Evolutionary conservation across 1,140 invertebrate genomes (phyloP), one percentile per base, ranked within the genome.

Genomic region (Steinernema feltiae): DNA sequence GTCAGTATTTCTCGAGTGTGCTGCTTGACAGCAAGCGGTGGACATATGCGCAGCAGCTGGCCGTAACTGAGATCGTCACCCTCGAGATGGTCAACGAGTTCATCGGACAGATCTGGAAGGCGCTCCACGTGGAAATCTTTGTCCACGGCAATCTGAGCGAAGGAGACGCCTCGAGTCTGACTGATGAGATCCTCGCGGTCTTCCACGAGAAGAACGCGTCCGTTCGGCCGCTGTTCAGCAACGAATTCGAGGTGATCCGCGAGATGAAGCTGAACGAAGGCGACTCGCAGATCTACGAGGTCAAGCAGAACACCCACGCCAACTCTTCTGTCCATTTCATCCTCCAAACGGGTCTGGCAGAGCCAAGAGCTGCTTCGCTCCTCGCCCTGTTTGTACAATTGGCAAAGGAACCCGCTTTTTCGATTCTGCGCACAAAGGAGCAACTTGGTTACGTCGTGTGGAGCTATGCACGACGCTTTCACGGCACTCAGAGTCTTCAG

Each of bases 381-480:
- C 87, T 97, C 1, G 93, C 95, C 87, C 89, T 98, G 32, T 90
- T 96, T 72, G 90, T 91, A 63, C 94, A 98, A 88, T 92, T 97
- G 78, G 90, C 97, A 7, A 90, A 90, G 24, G 94, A 98, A 87
- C 94, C 95, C 0, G 95, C 92, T 87, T 97, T 94, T 87, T 92
- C 93, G 88, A 90, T 91, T 69, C 89, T 98, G 17, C 88, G 95
- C 79, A 96, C 94, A 0, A 91, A 95, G 93, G 89, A 97, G 87
- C 94, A 96, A 86, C 88, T 97, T 7, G 94, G 94, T 88, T 98
- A 98, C 86, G 95, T 97, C 82, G 94, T 98, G 35, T 93, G 92
- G 85, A 93, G 92, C 85, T 92, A 92, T 0, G 88, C 94, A 21
- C 89, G 93, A 15, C 89, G 92, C 81, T 89, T 91, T 41, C 35